Percentiles rank a stretch among this genome's conserved stretches.
phyloP scores from a whole-genome alignment of 2,888 invertebrate genomes.

The Melanotus villosus region DNA sequence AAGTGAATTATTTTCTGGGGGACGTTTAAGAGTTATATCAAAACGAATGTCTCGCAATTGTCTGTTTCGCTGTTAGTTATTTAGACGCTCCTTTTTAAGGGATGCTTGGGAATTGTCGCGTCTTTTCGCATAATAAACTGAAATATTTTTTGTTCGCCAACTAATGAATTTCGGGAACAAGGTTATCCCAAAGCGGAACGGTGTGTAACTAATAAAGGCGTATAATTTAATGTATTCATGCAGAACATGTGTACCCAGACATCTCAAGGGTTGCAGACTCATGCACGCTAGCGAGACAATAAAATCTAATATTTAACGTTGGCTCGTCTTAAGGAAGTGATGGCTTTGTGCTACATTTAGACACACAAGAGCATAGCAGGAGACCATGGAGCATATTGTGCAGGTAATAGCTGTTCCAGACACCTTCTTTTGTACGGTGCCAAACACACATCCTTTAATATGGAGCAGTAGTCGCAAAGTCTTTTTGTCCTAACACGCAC shows the following conservation, averaged over 20 bases:
- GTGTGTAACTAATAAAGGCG: constrained; percentile 17
- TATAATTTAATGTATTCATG: constrained; percentile 23
- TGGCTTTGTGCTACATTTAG: constrained; percentile 16
- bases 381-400: constrained; percentile 11
- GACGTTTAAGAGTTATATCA: no score
- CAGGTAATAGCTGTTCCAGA: constrained; percentile 22
- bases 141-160: no score
- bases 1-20: no score
- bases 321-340: constrained; percentile 17
- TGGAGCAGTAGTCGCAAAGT: constrained; percentile 20
- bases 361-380: constrained; percentile 4
- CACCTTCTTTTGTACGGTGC: constrained; percentile 27
- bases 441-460: constrained; percentile 17
- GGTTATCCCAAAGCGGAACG: no score
- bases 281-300: constrained; percentile 13
- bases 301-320: constrained; percentile 21
- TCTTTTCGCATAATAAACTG: no score
- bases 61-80: no score
- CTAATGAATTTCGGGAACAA: no score
- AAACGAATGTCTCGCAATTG: no score
- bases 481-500: constrained; percentile 19
- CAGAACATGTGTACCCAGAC: constrained; percentile 13
- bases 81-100: no score
- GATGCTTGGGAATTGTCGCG: no score
- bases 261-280: constrained; percentile 8